Base-by-base conservation (phyloP, 2,888 invertebrate species). In the Steinernema carpocapsae region DNA sequence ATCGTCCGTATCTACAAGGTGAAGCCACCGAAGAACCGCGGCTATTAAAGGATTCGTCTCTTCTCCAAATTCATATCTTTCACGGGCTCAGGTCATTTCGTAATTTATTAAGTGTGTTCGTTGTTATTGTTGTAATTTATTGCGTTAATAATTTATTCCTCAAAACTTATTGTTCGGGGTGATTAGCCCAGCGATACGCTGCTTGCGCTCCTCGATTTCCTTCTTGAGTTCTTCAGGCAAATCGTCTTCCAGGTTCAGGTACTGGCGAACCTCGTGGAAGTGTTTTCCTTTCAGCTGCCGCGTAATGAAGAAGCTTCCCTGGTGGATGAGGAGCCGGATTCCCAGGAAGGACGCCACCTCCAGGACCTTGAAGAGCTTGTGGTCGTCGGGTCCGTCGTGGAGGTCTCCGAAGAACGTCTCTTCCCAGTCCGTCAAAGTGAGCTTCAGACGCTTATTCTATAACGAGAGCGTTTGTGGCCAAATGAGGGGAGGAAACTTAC, bases 1-100 rank as follows among this genome's bases (percentile, higher is more conserved):
- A 91, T 97, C 71, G 97, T 97, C 74, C 92, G 97, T 86, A 95
- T 97, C 88, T 97, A 97, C 90, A 95, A 95, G 91, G 97, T 97
- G 45, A 97, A 97, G 48, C 76, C 78, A 29, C 80, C 74, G 24
- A 73, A 79, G 42, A 84, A 84, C 73, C 77, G 84, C 7, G 80
- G 82, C 37, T 46, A 76, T 24, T 3, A 17, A 45, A 19, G 14
- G 37, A 14, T 17, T 64, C 14, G 42, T 48, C 19, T 14, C 17
- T 45, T 72, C 45, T 19, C 19, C 29, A 71, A 10, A 37, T 37
- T 37, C 37, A 37, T 37, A 37, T 37, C 37, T 37, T 37, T 37
- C 71, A 71, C 43, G 71, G 46, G 43, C 43, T 71, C 42, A 71
- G 43, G n/a, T n/a, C n/a, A n/a, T 37, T 26, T 64, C 17, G 10